Base-by-base conservation (phyloP, 2,888 invertebrate genomes). In the Agriotes lineatus region DNA sequence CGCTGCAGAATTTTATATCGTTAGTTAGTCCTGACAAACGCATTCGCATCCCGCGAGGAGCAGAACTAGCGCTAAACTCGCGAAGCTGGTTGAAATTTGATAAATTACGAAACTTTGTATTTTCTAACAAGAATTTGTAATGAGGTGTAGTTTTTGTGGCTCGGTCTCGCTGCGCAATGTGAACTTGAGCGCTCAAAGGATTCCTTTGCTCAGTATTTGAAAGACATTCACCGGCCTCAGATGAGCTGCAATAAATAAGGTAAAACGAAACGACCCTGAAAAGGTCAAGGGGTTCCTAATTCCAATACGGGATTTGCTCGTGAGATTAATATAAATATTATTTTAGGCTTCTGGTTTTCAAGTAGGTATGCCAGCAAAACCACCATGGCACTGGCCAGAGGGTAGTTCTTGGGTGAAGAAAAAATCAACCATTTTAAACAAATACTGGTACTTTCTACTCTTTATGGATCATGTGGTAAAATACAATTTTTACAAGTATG, bases 101-200 rank as follows among this genome's bases (percentile, higher is more conserved):
- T 58, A 58, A 58, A 58, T 58, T 58, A 58, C 58, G 19, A 44
- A 58, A 37, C 22, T 58, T 58, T 58, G 58, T 25, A 25, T 58
- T 58, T 58, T 44, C 39, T 42, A 58, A 44, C 58, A 42, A 42
- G 42, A 58, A 58, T 58, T 58, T 42, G 14, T 58, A 58, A 58
- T 42, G 42, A 58, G 42, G 14, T 58, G 7, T 48, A 48, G 48
- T 12, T 48, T 48, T 48, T 48, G 48, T 12, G 6, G 20, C 19
- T 25, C 6, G 22, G n/a, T 52, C 10, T 30, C 16, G 42, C 9
- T 14, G 42, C 14, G 9, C 42, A 16, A 16, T 7, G 33, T 10
- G 14, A 50, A 25, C 30, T 6, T 14, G 52, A 52, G 10, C n/a
- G 2, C 19, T 52, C 52, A 35, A 52, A 52, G 52, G 52, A 52